Conservation (phyloP, 1,140 invertebrate species). For the Calliphora vicina region DNA sequence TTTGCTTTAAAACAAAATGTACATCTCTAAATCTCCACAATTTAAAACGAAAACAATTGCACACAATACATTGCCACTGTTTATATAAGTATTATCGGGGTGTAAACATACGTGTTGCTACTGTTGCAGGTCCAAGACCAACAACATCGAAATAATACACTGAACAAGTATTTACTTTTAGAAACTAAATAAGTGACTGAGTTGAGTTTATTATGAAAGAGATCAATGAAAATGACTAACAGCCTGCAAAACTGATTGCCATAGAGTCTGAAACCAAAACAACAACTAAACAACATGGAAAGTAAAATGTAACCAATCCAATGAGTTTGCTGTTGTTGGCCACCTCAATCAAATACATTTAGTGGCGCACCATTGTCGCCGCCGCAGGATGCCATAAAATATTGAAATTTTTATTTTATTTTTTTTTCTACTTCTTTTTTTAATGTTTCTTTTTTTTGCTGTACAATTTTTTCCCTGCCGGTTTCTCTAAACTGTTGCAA, state of each 20-base stretch:
- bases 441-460: neutral
- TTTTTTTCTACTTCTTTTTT: too few species aligned
- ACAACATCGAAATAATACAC: too few species aligned
- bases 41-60: too few species aligned
- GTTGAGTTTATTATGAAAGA: neutral
- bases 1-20: too few species aligned
- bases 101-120: too few species aligned
- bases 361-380: constrained; percentile 25
- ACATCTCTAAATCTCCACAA: too few species aligned
- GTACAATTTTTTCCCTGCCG: neutral
- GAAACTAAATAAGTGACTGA: neutral
- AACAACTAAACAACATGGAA: neutral
- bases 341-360: neutral
- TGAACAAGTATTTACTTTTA: too few species aligned
- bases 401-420: too few species aligned
- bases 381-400: constrained; percentile 28
- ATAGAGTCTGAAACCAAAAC: neutral
- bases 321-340: neutral
- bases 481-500: constrained; percentile 13
- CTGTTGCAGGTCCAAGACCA: too few species aligned
- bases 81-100: too few species aligned
- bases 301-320: neutral
- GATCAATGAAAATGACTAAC: neutral
- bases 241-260: neutral
- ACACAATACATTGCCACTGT: too few species aligned